Percentiles rank a stretch among this genome's conserved stretches.
Conservation (phyloP, 2,888 invertebrate genomes). For the Elysia crispata region DNA sequence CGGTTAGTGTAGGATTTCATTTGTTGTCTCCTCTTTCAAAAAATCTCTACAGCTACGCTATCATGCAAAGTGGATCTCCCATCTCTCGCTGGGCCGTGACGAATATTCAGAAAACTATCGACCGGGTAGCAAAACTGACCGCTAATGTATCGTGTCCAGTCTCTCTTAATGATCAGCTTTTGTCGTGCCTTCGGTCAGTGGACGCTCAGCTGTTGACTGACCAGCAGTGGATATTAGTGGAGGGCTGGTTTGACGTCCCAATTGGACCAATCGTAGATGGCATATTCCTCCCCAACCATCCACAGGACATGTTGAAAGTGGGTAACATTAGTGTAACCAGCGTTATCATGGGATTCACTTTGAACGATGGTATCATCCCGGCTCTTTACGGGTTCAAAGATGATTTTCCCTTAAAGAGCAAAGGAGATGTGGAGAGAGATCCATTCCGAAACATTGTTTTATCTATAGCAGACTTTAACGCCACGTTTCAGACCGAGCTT, state of each 20-base stretch:
- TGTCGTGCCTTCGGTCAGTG: conserved; percentile 17
- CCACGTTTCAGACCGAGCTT: conserved; percentile 84
- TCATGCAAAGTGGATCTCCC: conserved; percentile 64
- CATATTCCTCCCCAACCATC: conserved; percentile 90
- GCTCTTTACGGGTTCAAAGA: conserved; percentile 94
- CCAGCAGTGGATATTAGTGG: background rate
- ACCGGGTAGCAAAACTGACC: conserved; percentile 1
- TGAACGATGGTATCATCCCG: conserved; percentile 97
- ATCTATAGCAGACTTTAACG: background rate
- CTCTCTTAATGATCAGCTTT: background rate
- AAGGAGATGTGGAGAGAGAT: conserved; percentile 43
- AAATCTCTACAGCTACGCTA: conserved; percentile 61
- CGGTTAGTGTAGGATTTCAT: conserved; percentile 60
- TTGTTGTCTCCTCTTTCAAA: conserved; percentile 61
- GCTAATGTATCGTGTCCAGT: conserved; percentile 7
- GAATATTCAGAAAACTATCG: background rate
- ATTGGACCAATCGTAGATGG: no score
- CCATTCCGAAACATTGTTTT: conserved; percentile 46
- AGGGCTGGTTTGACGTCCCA: background rate
- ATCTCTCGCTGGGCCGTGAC: conserved; percentile 57
- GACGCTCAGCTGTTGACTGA: conserved; percentile 18
- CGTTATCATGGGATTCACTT: conserved; percentile 93
- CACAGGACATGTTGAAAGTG: conserved; percentile 90
- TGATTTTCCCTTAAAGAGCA: conserved; percentile 51
- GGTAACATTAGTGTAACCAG: conserved; percentile 95